Evolutionary conservation across 2,888 invertebrate species (phyloP), one percentile per base, ranked within the genome.

Genomic region (Phanerotoma sp.): DNA sequence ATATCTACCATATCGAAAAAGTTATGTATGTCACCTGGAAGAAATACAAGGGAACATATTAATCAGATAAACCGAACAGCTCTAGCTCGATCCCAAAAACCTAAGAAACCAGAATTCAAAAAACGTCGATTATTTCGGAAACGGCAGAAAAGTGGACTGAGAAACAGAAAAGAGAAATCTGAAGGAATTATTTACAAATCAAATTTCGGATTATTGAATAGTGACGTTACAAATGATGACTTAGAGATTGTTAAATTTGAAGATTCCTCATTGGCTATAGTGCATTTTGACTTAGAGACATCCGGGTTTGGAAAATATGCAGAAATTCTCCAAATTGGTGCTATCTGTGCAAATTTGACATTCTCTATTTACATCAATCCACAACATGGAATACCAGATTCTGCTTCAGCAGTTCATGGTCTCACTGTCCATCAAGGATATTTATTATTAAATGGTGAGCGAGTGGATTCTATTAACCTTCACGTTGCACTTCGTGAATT

Each of bases 261-360:
- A 37, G 28, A 56, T 57, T 55, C 58, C 67, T 64, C 66, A 62
- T 60, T 70, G 68, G 58, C 20, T 65, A 65, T 37, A 33, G 50
- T 55, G 30, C 61, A 49, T 21, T 62, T 62, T 47, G 62, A 61
- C 54, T 46, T 61, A 38, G 55, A 62, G 51, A 62, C 61, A 6
- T 49, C 50, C 13, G 28, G 61, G 53, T 58, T 61, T 38, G 50
- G 45, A 4, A 61, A 61, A 46, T 54, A 41, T 16, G 35, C 53
- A 18, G 60, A 63, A 55, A 59, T 61, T 40, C 33, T 59, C n/a
- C 58, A 62, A 42, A 59, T 63, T 51, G 51, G 56, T 35, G 58
- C 56, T 11, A 55, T 53, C 40, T 40, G 53, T 38, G 42, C 54
- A 4, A 6, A 56, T 7, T 50, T 38, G 52, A 44, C 47, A 30